Conservation (phyloP, 2,113 vertebrate genomes). For the Ellobius talpinus region DNA sequence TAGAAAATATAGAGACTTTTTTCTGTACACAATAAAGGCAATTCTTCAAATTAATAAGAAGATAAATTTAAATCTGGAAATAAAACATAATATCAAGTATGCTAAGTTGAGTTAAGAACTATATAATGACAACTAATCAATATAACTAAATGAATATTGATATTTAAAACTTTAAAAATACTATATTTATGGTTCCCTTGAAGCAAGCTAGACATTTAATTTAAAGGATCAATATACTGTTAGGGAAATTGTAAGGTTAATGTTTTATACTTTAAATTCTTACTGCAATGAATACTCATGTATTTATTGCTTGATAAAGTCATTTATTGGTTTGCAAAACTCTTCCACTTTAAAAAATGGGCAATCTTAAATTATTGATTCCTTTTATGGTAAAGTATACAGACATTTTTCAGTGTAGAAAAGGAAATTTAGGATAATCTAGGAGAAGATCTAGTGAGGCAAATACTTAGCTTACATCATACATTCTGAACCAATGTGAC, state of each 20-base stretch:
- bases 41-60: conserved; percentile 25
- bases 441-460: neutral
- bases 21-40: neutral
- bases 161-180: conserved; percentile 78
- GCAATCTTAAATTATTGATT: conserved; percentile 72
- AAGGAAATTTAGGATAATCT: neutral
- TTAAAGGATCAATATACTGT: conserved; percentile 82
- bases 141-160: conserved; percentile 86
- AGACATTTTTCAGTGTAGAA: neutral
- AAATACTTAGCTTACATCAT: neutral
- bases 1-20: neutral
- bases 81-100: conserved; percentile 64
- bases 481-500: neutral
- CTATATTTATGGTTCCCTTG: conserved; percentile 82
- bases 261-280: conserved; percentile 68
- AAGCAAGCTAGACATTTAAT: conserved; percentile 77
- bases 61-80: conserved; percentile 75
- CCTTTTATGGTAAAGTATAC: conserved; percentile 51
- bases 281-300: conserved; percentile 68
- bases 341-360: conserved; percentile 47
- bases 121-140: conserved; percentile 80
- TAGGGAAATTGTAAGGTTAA: conserved; percentile 73
- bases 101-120: conserved; percentile 77
- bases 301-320: conserved; percentile 78
- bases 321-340: conserved; percentile 77